Evolutionary conservation across 2,888 invertebrate species (phyloP).

Genomic region (Nesidiocoris tenuis): DNA sequence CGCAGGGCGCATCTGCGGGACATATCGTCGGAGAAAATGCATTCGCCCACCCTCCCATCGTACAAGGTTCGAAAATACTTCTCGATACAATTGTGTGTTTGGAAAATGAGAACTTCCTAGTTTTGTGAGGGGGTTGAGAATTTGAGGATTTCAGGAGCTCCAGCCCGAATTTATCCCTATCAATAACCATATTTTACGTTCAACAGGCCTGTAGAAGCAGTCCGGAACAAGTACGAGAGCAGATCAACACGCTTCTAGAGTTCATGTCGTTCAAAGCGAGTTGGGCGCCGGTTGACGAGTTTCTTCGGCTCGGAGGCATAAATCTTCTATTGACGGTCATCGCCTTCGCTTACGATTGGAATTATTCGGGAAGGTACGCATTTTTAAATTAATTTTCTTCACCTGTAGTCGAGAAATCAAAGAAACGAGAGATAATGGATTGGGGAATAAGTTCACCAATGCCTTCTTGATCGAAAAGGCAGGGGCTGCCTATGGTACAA

Average conservation of each 20-base stretch:
- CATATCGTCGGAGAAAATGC: slow-evolving; percentile 42
- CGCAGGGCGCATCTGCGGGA: slow-evolving; percentile 55
- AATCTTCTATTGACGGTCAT: slow-evolving; percentile 80
- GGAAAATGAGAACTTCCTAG: too few species aligned
- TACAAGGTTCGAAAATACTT: slow-evolving; percentile 58
- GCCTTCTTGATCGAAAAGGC: too few species aligned
- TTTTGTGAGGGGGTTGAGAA: too few species aligned
- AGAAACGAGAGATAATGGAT: too few species aligned
- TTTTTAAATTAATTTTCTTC: too few species aligned
- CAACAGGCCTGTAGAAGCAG: slow-evolving; percentile 59
- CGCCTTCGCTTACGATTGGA: slow-evolving; percentile 89
- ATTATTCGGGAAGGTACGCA: slow-evolving; percentile 79
- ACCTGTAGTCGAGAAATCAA: too few species aligned
- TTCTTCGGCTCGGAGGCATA: slow-evolving; percentile 80
- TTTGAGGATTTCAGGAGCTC: too few species aligned
- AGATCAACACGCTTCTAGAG: slow-evolving; percentile 78
- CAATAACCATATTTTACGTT: neutral
- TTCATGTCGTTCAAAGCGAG: slow-evolving; percentile 71
- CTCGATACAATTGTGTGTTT: too few species aligned
- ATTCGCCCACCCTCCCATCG: slow-evolving; percentile 53
- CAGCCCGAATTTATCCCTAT: neutral
- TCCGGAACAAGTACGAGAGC: slow-evolving; percentile 81
- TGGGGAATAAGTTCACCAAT: too few species aligned
- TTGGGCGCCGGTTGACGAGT: slow-evolving; percentile 88
- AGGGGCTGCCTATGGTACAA: too few species aligned